These are phyloP conservation scores for Pristionchus mayeri DNA, from an alignment of 2,888 invertebrate genomes.

Conservation along the genomic window DNA sequence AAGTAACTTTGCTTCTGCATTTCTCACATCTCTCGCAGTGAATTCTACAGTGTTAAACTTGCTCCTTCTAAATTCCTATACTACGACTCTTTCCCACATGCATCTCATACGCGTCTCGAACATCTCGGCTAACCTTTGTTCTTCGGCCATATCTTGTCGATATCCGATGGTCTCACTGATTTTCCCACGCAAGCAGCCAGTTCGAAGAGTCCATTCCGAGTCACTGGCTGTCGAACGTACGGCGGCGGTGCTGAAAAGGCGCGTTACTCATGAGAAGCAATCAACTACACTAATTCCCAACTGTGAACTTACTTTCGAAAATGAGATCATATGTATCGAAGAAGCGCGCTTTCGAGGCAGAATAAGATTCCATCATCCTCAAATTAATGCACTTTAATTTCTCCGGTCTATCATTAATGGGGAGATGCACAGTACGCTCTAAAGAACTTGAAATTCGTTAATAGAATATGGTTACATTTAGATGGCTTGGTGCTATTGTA, in stretches of 20 bases:
- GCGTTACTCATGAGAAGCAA: neutral
- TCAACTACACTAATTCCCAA: neutral
- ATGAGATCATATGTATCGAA: constrained; percentile 17
- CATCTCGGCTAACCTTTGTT: constrained; percentile 13
- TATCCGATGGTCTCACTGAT: neutral
- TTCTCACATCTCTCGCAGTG: no score
- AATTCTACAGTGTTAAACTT: no score
- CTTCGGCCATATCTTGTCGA: neutral
- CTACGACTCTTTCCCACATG: no score
- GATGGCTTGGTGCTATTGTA: no score
- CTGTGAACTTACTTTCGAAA: neutral
- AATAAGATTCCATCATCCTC: neutral
- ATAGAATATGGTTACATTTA: no score
- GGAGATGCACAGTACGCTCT: no score
- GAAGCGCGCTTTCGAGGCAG: neutral
- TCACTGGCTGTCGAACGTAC: neutral
- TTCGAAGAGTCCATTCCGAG: neutral
- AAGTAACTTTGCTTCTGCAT: no score
- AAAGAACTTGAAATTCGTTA: no score
- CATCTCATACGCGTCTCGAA: no score
- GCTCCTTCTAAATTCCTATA: no score
- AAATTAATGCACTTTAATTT: no score
- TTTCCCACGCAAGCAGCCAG: constrained; percentile 8
- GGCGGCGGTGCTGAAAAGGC: neutral
- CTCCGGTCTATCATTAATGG: no score